Conservation (phyloP, 2,888 invertebrate genomes). For the Aphidius colemani region DNA sequence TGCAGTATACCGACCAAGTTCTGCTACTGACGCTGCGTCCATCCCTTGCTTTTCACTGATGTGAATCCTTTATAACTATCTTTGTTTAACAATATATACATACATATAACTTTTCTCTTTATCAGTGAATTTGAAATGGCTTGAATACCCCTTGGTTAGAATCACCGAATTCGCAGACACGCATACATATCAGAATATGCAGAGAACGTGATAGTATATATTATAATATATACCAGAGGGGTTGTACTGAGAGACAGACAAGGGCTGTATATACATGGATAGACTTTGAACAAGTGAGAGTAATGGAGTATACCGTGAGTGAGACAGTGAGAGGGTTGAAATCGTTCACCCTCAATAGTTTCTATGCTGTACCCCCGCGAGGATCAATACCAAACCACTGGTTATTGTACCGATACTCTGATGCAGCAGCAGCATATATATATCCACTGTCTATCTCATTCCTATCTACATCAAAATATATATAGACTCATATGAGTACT, state of each 20-base stretch:
- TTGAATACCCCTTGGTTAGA: no score
- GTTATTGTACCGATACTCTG: slow-evolving; percentile 57
- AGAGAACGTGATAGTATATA: no score
- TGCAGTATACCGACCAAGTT: background rate
- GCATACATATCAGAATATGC: no score
- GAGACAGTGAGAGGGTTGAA: no score
- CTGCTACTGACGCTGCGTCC: slow-evolving; percentile 7
- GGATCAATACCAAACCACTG: slow-evolving; percentile 56
- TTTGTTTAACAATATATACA: slow-evolving; percentile 2
- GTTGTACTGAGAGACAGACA: no score
- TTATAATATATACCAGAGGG: no score
- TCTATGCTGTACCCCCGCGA: slow-evolving; percentile 42
- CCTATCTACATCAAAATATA: no score
- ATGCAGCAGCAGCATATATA: slow-evolving; percentile 31
- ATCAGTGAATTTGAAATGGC: background rate
- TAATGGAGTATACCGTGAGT: no score
- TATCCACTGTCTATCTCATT: background rate
- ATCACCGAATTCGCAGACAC: no score
- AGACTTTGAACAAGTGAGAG: no score
- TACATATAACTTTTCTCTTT: background rate
- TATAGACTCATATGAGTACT: no score
- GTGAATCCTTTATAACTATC: background rate
- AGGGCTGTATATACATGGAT: no score
- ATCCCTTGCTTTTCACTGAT: background rate
- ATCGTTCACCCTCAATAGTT: slow-evolving; percentile 12